Base-by-base conservation (phyloP, 2,888 invertebrate genomes). In the Noctua janthe region DNA sequence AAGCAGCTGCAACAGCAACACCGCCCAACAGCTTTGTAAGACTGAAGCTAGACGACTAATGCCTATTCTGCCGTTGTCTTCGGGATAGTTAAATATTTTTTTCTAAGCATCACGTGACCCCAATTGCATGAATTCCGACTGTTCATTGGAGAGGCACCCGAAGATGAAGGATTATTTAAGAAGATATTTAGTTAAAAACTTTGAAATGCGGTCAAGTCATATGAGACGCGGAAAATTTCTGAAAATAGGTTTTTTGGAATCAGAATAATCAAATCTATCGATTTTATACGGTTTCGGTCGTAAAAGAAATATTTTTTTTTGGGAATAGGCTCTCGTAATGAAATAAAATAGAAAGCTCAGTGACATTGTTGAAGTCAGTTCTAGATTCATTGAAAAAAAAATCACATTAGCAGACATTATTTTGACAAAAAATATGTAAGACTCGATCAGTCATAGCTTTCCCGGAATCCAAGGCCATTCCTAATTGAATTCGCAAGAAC, bases 401-500 rank as follows among this genome's bases (percentile, higher is more conserved):
- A 23, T 8, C 23, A 35, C 7, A 23, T 47, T 5, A 23, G 17
- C 29, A 47, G 17, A 54, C 20, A 4, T 74, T 74, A 8, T 10
- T n/a, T 47, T 2, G 29, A 29, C 13, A 35, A 51, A 23, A 35
- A n/a, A 23, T 0, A 39, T 43, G 29, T 66, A 43, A 20, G n/a
- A 56, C 15, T 56, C 35, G 23, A 56, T 67, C 20, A 35, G 20
- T 20, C 62, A 59, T n/a, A 59, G 13, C 66, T 15, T 71, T 29
- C 17, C n/a, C 8, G 17, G 11, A 51, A 62, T 62, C 17, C 49
- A 62, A 81, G 84, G 84, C 3, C 67, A 62, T 6, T 0, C 10
- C 39, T 80, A 51, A 71, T 71, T 71, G 43, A 85, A 59, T 71
- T 51, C n/a, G 10, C 51, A 62, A 78, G 13, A 62, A 54, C 8